Conservation (phyloP, 2,888 invertebrate genomes). For the Pheosia gnoma region DNA sequence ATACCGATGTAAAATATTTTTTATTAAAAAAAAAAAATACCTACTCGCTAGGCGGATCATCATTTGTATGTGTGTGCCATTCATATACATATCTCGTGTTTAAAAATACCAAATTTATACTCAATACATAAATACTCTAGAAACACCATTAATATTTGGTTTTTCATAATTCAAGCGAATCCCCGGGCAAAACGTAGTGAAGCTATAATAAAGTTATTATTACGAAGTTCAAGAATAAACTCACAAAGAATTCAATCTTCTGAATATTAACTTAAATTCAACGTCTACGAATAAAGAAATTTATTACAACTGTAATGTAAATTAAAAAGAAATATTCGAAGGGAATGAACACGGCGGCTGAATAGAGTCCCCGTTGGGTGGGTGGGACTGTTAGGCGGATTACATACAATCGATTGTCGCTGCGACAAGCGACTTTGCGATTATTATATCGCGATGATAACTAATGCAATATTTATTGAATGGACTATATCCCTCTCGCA, state of each 20-base stretch:
- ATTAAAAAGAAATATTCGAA: conserved; percentile 34
- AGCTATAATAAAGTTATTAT: background rate
- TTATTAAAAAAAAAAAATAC: too few species aligned
- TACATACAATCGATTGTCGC: background rate
- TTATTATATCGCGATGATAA: background rate
- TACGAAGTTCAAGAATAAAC: background rate
- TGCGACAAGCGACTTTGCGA: background rate
- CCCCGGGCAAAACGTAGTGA: background rate
- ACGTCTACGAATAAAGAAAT: conserved; percentile 20
- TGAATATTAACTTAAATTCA: conserved; percentile 11
- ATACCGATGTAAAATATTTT: too few species aligned
- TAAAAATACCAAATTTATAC: too few species aligned
- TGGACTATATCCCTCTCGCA: too few species aligned
- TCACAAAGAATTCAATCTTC: conserved; percentile 1
- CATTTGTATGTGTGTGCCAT: too few species aligned
- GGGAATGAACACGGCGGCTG: conserved; percentile 27
- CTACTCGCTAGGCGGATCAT: too few species aligned
- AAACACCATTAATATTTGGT: too few species aligned
- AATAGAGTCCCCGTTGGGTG: conserved; percentile 21
- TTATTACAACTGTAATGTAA: conserved; percentile 35
- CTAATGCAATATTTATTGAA: background rate
- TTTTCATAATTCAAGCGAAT: too few species aligned
- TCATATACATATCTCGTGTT: too few species aligned
- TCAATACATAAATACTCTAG: too few species aligned
- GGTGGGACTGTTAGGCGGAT: conserved; percentile 23